Evolutionary conservation across 2,113 vertebrate genomes (phyloP).

Genomic region (Excalfactoria chinensis): DNA sequence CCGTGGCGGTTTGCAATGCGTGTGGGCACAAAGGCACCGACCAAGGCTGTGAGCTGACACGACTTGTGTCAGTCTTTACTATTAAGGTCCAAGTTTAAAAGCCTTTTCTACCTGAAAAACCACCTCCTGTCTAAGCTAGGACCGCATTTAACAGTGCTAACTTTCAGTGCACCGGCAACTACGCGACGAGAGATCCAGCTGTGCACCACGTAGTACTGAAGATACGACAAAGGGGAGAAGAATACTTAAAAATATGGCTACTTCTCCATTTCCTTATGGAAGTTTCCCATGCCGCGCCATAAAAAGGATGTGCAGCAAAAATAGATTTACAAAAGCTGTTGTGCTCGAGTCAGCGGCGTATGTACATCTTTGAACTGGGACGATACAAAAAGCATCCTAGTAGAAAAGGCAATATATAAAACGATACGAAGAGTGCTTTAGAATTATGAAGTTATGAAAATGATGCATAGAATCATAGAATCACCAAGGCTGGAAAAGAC

Average conservation of each 20-base stretch:
- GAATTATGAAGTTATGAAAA: not conserved
- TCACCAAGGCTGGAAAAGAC: too few species aligned
- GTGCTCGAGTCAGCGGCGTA: not conserved
- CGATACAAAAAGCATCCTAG: conserved; percentile 5
- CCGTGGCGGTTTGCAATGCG: not conserved
- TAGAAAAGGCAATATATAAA: not conserved
- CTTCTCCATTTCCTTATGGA: not conserved
- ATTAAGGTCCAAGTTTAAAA: not conserved
- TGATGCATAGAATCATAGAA: conserved; percentile 11
- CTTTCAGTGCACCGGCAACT: not conserved
- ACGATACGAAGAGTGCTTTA: not conserved
- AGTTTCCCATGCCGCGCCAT: not conserved
- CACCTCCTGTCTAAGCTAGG: not conserved
- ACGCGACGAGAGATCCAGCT: rapidly evolving
- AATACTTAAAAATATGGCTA: not conserved
- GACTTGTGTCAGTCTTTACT: rapidly evolving
- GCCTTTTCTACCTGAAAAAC: not conserved
- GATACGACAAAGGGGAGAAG: not conserved
- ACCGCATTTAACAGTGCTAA: not conserved
- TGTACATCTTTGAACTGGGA: not conserved
- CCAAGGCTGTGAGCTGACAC: rapidly evolving
- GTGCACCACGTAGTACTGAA: not conserved
- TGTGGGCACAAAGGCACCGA: rapidly evolving
- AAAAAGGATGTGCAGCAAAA: not conserved
- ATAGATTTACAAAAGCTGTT: conserved; percentile 17